Evolutionary conservation across 2,888 invertebrate species (phyloP).

Genomic region (Campoplex nolae): DNA sequence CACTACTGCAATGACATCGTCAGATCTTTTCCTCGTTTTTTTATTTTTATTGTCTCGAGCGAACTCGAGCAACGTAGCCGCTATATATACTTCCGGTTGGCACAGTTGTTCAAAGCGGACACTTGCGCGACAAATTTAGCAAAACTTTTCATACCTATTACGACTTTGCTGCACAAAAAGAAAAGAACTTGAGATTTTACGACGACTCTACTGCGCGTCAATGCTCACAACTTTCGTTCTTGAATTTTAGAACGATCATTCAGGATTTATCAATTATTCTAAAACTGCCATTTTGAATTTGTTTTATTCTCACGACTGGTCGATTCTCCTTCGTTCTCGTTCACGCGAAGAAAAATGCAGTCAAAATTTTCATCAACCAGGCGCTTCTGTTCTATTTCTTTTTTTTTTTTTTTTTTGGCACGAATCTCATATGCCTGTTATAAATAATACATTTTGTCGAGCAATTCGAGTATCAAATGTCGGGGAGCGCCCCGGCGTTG

Average conservation of each 20-base stretch:
- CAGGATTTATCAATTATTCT: too few relatives aligned
- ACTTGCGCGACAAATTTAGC: conserved; percentile 1
- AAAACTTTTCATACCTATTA: not conserved
- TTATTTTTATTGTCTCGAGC: not conserved
- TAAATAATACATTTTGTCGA: conserved; percentile 16
- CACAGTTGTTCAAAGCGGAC: conserved; percentile 17
- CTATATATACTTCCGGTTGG: conserved; percentile 33
- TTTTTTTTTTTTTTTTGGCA: not conserved
- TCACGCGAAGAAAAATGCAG: not conserved
- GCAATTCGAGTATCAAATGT: conserved; percentile 14
- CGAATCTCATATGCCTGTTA: not conserved
- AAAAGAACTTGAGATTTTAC: not conserved
- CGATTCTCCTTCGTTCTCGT: too few relatives aligned
- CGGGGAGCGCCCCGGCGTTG: conserved; percentile 52
- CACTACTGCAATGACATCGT: conserved; percentile 30
- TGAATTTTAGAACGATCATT: not conserved
- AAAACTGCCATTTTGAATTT: too few relatives aligned
- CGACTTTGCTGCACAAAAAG: not conserved
- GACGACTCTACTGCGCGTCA: not conserved
- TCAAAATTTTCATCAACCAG: not conserved
- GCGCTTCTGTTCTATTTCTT: not conserved
- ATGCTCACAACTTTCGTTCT: not conserved
- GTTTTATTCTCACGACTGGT: too few relatives aligned
- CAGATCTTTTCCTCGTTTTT: not conserved
- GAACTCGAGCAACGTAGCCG: conserved; percentile 17